Percentiles rank a stretch among this genome's conserved stretches.
phyloP scores from a whole-genome alignment of 2,797 vertebrate species.

The Chelon auratus region DNA sequence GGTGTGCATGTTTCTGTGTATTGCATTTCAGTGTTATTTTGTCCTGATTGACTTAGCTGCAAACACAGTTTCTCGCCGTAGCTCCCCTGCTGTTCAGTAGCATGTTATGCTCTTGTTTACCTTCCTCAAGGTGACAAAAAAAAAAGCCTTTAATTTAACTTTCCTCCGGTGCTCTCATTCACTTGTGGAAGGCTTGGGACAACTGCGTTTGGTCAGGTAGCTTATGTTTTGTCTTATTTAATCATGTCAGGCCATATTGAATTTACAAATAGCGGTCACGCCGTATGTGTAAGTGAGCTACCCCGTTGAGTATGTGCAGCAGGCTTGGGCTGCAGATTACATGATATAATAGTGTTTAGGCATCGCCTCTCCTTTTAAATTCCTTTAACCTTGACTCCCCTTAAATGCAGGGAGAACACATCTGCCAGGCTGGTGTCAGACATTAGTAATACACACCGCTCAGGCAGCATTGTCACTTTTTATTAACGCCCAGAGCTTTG shows the following conservation, averaged over 20 bases:
- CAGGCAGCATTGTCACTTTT: slow-evolving; percentile 88
- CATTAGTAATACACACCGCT: slow-evolving; percentile 86
- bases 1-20: slow-evolving; percentile 63
- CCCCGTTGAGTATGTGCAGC: slow-evolving; percentile 77
- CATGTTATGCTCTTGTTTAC: slow-evolving; percentile 74
- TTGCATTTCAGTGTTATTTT: slow-evolving; percentile 70
- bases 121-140: slow-evolving; percentile 75
- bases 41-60: slow-evolving; percentile 80
- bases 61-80: slow-evolving; percentile 54
- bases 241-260: slow-evolving; percentile 83
- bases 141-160: slow-evolving; percentile 71
- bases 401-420: slow-evolving; percentile 84
- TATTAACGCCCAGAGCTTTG: slow-evolving; percentile 89
- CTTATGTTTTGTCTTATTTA: slow-evolving; percentile 83
- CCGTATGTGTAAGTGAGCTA: slow-evolving; percentile 78
- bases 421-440: slow-evolving; percentile 87
- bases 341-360: slow-evolving; percentile 85
- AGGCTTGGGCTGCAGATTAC: slow-evolving; percentile 80
- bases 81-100: slow-evolving; percentile 69
- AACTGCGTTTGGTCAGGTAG: slow-evolving; percentile 78
- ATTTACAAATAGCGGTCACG: slow-evolving; percentile 83
- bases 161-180: slow-evolving; percentile 51
- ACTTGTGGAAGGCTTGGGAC: slow-evolving; percentile 58
- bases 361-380: slow-evolving; percentile 83
- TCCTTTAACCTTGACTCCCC: slow-evolving; percentile 89